Percentiles rank a stretch among this genome's conserved stretches.
These are phyloP conservation scores for Macropus fuliginosus DNA, from an alignment of 2,797 vertebrate species.

Conservation along the genomic window DNA sequence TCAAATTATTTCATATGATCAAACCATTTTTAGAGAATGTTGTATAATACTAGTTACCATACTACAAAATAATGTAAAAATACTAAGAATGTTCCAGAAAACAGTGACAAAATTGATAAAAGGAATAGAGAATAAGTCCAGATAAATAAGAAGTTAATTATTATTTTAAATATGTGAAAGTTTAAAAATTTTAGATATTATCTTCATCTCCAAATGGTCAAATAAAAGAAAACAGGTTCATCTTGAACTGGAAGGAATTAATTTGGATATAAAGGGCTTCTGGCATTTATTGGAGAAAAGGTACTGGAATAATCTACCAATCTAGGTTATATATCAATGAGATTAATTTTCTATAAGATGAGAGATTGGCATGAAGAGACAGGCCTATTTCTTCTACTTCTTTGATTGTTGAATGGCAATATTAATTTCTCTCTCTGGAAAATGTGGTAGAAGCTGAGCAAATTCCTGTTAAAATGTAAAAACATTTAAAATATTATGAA, in stretches of 20 bases:
- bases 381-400: background rate
- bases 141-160: conserved; percentile 11
- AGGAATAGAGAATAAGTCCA: background rate
- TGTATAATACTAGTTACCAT: no score
- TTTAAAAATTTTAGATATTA: background rate
- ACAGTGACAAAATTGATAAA: background rate
- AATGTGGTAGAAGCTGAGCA: background rate
- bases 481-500: background rate
- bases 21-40: no score
- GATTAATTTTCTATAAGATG: background rate
- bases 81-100: background rate
- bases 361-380: background rate
- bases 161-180: background rate
- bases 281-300: background rate
- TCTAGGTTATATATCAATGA: background rate
- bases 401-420: conserved; percentile 15
- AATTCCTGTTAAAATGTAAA: background rate
- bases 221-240: conserved; percentile 4
- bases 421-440: conserved; percentile 20
- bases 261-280: conserved; percentile 9
- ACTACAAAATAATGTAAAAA: no score
- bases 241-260: conserved; percentile 25
- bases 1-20: no score
- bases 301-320: background rate
- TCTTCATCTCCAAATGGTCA: background rate